Conservation (phyloP, 2,888 invertebrate genomes). For the Harpagoxenus sublaevis region DNA sequence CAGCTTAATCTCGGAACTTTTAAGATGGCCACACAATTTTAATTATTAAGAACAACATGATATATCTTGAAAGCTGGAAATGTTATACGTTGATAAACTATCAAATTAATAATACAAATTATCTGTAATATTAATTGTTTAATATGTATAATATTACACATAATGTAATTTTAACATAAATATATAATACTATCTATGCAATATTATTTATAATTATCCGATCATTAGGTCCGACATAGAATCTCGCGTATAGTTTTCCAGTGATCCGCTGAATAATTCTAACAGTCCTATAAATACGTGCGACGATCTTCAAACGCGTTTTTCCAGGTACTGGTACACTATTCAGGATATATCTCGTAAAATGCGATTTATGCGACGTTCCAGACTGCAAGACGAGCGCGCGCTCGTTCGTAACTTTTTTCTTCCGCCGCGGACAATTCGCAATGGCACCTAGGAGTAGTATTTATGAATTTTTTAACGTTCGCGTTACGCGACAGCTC, state of each 20-base stretch:
- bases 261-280: constrained; percentile 48
- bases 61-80: background rate
- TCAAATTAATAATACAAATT: constrained; percentile 21
- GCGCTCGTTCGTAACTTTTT: constrained; percentile 37
- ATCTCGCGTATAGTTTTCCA: constrained; percentile 5
- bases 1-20: background rate
- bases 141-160: background rate
- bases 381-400: constrained; percentile 53
- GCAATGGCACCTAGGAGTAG: constrained; percentile 55
- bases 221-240: background rate
- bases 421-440: constrained; percentile 46
- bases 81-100: constrained; percentile 2
- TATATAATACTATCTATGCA: constrained; percentile 9
- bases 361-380: constrained; percentile 54
- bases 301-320: constrained; percentile 51
- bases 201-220: constrained; percentile 22
- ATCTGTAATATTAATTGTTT: constrained; percentile 22
- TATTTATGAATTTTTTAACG: constrained; percentile 66
- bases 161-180: constrained; percentile 22
- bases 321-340: constrained; percentile 48
- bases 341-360: constrained; percentile 57
- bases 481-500: constrained; percentile 44
- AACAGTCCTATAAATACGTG: constrained; percentile 41
- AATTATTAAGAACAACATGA: background rate
- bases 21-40: background rate